A percentile compares a stretch with the other conserved stretches of the same genome.
These are phyloP conservation scores for Manacus vitellinus DNA, from an alignment of 2,113 vertebrate species.

Conservation along the genomic window DNA sequence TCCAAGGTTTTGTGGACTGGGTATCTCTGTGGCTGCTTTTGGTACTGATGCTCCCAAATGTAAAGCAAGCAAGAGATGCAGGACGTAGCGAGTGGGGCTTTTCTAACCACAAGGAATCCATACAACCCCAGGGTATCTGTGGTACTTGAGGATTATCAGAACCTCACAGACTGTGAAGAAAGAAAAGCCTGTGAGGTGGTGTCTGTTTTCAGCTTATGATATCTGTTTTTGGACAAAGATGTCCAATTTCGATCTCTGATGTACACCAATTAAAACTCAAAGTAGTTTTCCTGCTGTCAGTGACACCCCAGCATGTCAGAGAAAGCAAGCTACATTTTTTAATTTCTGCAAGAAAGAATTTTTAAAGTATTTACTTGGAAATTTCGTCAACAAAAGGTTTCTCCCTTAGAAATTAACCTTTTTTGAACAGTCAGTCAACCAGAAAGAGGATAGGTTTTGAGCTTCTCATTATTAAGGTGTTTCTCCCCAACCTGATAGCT, in stretches of 20 bases:
- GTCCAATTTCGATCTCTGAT: background rate
- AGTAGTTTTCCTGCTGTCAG: background rate
- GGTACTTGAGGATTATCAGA: background rate
- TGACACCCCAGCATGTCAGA: background rate
- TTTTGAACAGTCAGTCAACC: background rate
- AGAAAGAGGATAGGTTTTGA: background rate
- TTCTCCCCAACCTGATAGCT: background rate
- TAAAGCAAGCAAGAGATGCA: background rate
- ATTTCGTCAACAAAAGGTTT: background rate
- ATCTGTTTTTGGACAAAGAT: background rate
- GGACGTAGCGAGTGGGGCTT: rapidly evolving
- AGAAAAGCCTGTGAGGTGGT: background rate
- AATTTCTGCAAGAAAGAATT: background rate
- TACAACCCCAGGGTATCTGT: background rate
- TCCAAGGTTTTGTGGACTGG: background rate
- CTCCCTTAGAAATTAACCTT: background rate
- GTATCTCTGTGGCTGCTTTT: background rate
- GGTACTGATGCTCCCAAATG: background rate
- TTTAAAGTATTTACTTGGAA: background rate
- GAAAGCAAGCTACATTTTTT: background rate
- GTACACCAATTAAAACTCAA: background rate
- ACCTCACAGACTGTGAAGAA: background rate
- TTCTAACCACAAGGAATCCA: background rate
- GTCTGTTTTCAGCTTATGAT: background rate
- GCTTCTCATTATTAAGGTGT: background rate